A percentile compares a stretch with the other conserved stretches of the same genome.
These are phyloP conservation scores for Maconellicoccus hirsutus DNA, from an alignment of 1,140 invertebrate genomes.

Conservation along the genomic window DNA sequence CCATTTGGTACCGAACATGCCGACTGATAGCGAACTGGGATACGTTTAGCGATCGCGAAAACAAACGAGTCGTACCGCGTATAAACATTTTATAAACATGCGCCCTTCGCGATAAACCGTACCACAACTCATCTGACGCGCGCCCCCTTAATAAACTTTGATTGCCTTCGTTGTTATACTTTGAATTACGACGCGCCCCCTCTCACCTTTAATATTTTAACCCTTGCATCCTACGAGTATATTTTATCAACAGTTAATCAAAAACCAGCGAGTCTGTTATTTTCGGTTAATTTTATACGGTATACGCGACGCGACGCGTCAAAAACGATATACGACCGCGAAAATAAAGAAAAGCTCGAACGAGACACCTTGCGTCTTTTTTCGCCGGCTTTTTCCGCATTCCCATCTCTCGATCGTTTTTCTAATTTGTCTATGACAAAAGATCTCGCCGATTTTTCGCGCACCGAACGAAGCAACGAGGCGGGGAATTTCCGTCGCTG, in stretches of 20 bases:
- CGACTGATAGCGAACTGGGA: constrained; percentile 12
- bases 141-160: constrained; percentile 19
- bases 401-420: too few species aligned
- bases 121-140: constrained; percentile 12
- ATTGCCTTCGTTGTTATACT: constrained; percentile 22
- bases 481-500: too few species aligned
- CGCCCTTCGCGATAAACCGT: constrained; percentile 15
- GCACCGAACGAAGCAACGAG: too few species aligned
- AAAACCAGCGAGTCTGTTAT: not conserved
- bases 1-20: constrained; percentile 21
- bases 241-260: constrained; percentile 20
- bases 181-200: constrained; percentile 4
- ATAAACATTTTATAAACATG: constrained; percentile 23
- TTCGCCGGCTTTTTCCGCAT: too few species aligned
- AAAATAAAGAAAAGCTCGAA: too few species aligned
- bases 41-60: not conserved
- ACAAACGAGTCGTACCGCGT: not conserved
- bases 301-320: too few species aligned
- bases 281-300: not conserved
- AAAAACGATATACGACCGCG: too few species aligned
- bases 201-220: constrained; percentile 4
- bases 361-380: too few species aligned
- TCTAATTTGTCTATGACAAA: too few species aligned
- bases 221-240: constrained; percentile 11
- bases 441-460: too few species aligned